These are phyloP conservation scores for Ptychodera flava DNA, from an alignment of 35 echinoderm and acorn worm genomes.

Conservation along the genomic window DNA sequence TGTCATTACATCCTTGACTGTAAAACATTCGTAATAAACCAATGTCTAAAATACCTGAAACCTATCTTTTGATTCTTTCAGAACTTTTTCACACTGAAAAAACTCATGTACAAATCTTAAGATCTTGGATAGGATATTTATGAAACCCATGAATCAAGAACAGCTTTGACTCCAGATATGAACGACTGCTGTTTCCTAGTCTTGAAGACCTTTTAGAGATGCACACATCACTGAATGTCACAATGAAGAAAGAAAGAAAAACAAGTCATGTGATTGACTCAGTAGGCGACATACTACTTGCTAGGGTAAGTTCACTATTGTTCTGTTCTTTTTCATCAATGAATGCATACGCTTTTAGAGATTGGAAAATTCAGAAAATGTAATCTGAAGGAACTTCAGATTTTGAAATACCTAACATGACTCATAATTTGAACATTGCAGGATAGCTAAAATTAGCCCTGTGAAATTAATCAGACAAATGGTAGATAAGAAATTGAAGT, in stretches of 20 bases:
- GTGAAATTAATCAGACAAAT: no score
- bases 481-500: no score
- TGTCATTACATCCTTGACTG: no score
- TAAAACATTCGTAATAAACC: no score
- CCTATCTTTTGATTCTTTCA: slow-evolving; percentile 9
- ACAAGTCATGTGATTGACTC: slow-evolving; percentile 71
- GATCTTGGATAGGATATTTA: slow-evolving; percentile 68
- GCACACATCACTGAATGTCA: slow-evolving; percentile 57
- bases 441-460: no score
- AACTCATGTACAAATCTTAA: slow-evolving; percentile 87
- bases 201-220: slow-evolving; percentile 59
- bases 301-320: slow-evolving; percentile 63
- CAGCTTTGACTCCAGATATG: slow-evolving; percentile 29
- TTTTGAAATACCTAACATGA: no score
- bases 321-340: no score
- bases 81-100: slow-evolving; percentile 94
- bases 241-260: slow-evolving; percentile 85
- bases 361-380: no score
- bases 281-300: slow-evolving; percentile 59
- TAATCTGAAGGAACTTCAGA: no score
- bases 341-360: no score
- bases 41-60: no score
- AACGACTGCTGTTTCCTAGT: slow-evolving; percentile 64
- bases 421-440: no score
- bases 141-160: slow-evolving; percentile 49